These are phyloP conservation scores for Meganola albula DNA, from an alignment of 2,888 invertebrate genomes.

Conservation along the genomic window DNA sequence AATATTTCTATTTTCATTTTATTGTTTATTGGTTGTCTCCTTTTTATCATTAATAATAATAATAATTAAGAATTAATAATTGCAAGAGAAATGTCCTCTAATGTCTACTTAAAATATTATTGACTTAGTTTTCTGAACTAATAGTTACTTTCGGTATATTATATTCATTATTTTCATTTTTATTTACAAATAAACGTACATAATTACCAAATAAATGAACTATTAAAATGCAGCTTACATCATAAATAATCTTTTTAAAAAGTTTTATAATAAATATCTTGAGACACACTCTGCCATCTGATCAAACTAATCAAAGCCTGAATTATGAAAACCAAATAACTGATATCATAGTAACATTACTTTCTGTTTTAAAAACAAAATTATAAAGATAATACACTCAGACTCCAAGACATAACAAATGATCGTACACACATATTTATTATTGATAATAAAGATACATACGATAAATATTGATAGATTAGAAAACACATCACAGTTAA, in stretches of 20 bases:
- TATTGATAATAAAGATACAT: too few species aligned
- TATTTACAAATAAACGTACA: conserved; percentile 37
- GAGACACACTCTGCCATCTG: too few species aligned
- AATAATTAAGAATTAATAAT: conserved; percentile 65
- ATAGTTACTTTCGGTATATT: conserved; percentile 41
- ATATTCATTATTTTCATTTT: conserved; percentile 30
- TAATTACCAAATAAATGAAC: conserved; percentile 6
- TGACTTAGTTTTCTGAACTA: conserved; percentile 50
- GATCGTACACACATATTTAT: too few species aligned
- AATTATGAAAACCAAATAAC: too few species aligned
- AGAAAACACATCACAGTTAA: too few species aligned
- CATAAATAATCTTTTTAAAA: too few species aligned
- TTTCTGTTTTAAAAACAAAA: conserved; percentile 14
- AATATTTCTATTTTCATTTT: conserved; percentile 73
- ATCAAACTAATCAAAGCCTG: too few species aligned
- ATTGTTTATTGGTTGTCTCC: conserved; percentile 68
- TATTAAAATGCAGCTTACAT: conserved; percentile 24
- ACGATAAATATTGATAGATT: too few species aligned
- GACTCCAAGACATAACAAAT: too few species aligned
- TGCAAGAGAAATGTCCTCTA: conserved; percentile 65
- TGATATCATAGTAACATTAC: too few species aligned
- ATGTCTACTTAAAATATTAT: conserved; percentile 65
- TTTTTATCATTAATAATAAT: conserved; percentile 58
- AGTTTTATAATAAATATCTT: too few species aligned
- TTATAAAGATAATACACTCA: conserved; percentile 13